Conservation (phyloP, 1,140 invertebrate species). For the Heterodera carotae region DNA sequence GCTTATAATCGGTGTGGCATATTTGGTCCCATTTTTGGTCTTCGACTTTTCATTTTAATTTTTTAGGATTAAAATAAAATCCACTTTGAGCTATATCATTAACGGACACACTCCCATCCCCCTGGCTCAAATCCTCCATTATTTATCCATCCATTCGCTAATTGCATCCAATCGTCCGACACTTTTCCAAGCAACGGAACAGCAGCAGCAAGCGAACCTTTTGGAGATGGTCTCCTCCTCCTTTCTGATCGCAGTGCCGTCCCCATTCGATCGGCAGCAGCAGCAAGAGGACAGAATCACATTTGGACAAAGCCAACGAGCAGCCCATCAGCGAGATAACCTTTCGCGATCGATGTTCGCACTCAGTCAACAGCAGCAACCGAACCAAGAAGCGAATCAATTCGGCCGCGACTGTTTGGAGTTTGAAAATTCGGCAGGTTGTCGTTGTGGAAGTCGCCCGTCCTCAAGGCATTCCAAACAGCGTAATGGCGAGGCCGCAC, state of each 20-base stretch:
- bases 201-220: background rate
- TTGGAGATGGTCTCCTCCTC: conserved; percentile 19
- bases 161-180: background rate
- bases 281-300: background rate
- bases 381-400: background rate
- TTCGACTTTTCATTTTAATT: too few relatives aligned
- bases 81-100: too few relatives aligned
- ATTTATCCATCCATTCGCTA: background rate
- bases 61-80: too few relatives aligned
- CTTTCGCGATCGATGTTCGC: conserved; percentile 28
- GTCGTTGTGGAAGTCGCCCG: background rate
- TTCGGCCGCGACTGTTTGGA: conserved; percentile 1
- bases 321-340: background rate
- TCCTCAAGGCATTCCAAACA: conserved; percentile 1
- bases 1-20: too few relatives aligned
- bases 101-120: too few relatives aligned
- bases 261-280: background rate
- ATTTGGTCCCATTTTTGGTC: too few relatives aligned
- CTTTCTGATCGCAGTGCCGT: background rate
- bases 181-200: background rate
- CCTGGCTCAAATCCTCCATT: too few relatives aligned
- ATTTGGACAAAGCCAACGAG: background rate
- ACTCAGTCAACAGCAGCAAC: conserved; percentile 10
- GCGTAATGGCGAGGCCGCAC: background rate
- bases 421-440: background rate